These are phyloP conservation scores for Sylvilagus floridanus DNA, from an alignment of 2,797 vertebrate genomes.

Conservation along the genomic window DNA sequence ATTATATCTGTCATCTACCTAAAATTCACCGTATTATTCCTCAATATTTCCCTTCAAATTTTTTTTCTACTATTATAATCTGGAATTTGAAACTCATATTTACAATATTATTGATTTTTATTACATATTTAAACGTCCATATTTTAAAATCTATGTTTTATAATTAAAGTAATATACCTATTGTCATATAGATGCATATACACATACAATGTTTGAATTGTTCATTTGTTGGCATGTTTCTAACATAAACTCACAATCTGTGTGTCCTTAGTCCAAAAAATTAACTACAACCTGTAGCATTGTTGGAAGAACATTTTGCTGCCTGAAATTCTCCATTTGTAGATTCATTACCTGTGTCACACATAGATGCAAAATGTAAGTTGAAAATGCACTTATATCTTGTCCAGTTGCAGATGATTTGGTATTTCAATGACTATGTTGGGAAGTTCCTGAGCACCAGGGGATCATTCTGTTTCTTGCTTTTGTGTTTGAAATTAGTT, in stretches of 20 bases:
- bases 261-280: background rate
- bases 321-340: background rate
- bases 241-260: background rate
- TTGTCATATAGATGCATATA: background rate
- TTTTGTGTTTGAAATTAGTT: conserved; percentile 62
- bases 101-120: background rate
- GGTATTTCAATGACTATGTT: background rate
- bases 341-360: background rate
- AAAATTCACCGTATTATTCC: background rate
- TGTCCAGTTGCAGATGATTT: conserved; percentile 11
- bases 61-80: conserved; percentile 16
- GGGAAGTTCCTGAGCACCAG: background rate
- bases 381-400: conserved; percentile 3
- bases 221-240: background rate
- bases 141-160: background rate
- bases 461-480: conserved; percentile 32
- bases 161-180: conserved; percentile 34
- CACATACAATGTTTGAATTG: background rate
- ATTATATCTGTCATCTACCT: background rate
- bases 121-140: background rate
- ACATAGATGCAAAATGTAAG: background rate
- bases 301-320: background rate
- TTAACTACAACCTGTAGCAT: background rate
- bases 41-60: background rate
- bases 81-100: background rate